Conservation (phyloP, 2,888 invertebrate genomes). For the Drosophila diplacantha region DNA sequence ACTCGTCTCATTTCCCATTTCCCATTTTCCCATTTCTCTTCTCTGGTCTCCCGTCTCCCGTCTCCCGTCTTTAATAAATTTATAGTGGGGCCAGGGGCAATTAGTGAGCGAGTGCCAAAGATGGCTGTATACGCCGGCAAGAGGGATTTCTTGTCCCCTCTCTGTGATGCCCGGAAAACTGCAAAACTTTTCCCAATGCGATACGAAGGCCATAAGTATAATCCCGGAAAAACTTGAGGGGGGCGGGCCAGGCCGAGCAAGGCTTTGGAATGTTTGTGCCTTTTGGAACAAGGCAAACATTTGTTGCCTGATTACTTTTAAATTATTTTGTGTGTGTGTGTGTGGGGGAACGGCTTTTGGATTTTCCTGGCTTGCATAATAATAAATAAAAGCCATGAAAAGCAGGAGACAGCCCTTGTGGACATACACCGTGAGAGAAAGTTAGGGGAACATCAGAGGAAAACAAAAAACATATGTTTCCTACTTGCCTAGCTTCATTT, state of each 20-base stretch:
- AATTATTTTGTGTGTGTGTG: conserved; percentile 69
- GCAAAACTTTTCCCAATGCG: conserved; percentile 5
- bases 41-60: conserved; percentile 1
- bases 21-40: background rate
- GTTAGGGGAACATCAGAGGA: background rate
- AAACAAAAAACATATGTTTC: background rate
- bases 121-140: conserved; percentile 5
- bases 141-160: background rate
- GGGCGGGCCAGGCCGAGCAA: background rate
- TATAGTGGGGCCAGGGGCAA: conserved; percentile 59
- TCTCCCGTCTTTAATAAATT: conserved; percentile 66
- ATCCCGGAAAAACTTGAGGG: conserved; percentile 16
- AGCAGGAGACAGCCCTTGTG: conserved; percentile 48
- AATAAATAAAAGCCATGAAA: conserved; percentile 68
- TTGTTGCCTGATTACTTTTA: conserved; percentile 76
- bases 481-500: background rate
- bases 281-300: conserved; percentile 63
- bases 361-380: conserved; percentile 59
- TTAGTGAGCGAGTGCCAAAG: conserved; percentile 48
- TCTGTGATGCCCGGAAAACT: conserved; percentile 7
- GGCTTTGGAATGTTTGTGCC: conserved; percentile 19
- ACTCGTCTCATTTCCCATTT: conserved; percentile 1
- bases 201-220: conserved; percentile 14
- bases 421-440: conserved; percentile 38
- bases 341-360: conserved; percentile 56